Base-by-base conservation (phyloP, 2,888 invertebrate genomes). In the Nasonovia ribisnigri region DNA sequence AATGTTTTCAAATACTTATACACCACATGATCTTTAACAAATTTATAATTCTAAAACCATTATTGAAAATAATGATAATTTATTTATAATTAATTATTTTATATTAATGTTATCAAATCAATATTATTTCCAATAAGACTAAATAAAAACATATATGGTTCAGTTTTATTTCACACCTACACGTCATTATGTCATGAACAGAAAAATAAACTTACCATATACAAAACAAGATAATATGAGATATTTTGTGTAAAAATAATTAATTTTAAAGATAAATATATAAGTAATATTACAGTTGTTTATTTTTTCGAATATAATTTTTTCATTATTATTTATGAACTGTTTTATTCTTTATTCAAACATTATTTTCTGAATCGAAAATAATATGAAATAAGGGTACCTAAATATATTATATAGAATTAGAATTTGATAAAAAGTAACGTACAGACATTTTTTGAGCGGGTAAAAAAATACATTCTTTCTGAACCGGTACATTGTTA, bases 381-480 rank as follows among this genome's bases (percentile, higher is more conserved):
- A 20, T 86, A 57, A 57, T 42, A 86, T 43, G n/a, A 86, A 91
- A 86, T 36, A 46, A 86, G n/a, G 46, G 54, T 91, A 77, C 77
- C 3, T 36, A 8, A 36, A 77, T 77, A 77, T 77, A 77, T 36
- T 36, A 51, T 51, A 91, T 51, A 91, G 29, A 86, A 87, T 88
- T 88, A 43, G 42, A 92, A 77, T 88, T 67, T 51, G 54, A 92
- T 46, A 88, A 92, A 91, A 77, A 51, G 54, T 54, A 92, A 77
- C 54, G 92, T 92, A 92, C 92, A 43, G 77, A 24, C 54, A 92
- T 92, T 88, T 92, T 92, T 92, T 88, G 88, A 29, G n/a, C 54
- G n/a, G n/a, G 24, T 77, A 77, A 77, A 91, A 92, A 92, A 88
- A 88, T 46, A 88, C 92, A 92, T 92, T 92, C 92, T 88, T 92